Conservation (phyloP, 2,797 vertebrate species). For the Tapirus indicus region DNA sequence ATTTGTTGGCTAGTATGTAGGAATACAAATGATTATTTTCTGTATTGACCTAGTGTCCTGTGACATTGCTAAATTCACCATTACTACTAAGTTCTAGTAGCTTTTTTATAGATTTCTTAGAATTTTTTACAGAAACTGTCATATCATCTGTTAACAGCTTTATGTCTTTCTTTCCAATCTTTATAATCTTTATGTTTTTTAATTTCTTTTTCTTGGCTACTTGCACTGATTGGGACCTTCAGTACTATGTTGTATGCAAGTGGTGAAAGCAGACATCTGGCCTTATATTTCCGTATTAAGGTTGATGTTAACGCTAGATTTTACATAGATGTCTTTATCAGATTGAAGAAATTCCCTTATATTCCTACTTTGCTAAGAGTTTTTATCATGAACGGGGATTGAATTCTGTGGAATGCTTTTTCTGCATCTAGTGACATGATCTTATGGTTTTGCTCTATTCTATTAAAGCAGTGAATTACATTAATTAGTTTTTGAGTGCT, state of each 20-base stretch:
- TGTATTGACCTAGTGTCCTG: not conserved
- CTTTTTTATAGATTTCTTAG: not conserved
- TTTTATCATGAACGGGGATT: not conserved
- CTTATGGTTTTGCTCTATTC: not conserved
- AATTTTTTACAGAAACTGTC: not conserved
- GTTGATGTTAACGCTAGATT: not conserved
- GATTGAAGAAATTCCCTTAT: not conserved
- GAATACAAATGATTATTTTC: not conserved
- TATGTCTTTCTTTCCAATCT: not conserved
- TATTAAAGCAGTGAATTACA: not conserved
- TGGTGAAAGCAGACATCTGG: not conserved
- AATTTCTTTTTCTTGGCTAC: not conserved
- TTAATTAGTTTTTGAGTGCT: not conserved
- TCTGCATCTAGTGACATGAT: not conserved
- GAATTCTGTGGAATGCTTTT: constrained; percentile 3
- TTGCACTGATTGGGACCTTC: not conserved
- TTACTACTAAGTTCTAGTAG: not conserved
- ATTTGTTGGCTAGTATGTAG: not conserved
- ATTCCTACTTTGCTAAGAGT: not conserved
- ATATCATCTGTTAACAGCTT: not conserved
- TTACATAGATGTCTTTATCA: not conserved
- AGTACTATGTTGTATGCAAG: not conserved
- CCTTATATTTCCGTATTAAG: not conserved
- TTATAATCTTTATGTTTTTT: not conserved
- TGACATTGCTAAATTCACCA: not conserved